Percentiles rank a stretch among this genome's conserved stretches.
phyloP scores from a whole-genome alignment of 2,888 invertebrate species.

The Drosophila paranaensis region DNA sequence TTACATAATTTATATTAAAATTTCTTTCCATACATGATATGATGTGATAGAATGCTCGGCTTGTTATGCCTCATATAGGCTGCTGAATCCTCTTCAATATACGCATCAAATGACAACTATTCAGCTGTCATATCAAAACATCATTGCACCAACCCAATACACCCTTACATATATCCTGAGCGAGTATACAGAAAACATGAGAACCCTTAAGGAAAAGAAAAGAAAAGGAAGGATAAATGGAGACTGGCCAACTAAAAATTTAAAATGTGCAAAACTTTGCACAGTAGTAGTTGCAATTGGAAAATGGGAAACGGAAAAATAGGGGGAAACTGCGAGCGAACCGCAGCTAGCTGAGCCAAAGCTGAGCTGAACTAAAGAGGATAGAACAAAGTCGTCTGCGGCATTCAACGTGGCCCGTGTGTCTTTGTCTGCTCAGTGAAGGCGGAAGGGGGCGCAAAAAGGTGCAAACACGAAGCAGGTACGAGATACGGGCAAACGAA shows the following conservation, averaged over 20 bases:
- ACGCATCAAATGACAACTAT: background rate
- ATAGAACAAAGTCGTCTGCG: constrained; percentile 64
- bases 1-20: no score
- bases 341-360: constrained; percentile 62
- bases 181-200: constrained; percentile 22
- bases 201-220: constrained; percentile 10
- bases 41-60: no score
- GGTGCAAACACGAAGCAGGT: constrained; percentile 63
- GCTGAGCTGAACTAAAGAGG: constrained; percentile 42
- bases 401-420: constrained; percentile 32
- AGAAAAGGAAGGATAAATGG: constrained; percentile 32
- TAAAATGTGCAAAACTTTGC: constrained; percentile 73
- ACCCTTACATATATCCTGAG: background rate
- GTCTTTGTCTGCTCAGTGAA: constrained; percentile 40
- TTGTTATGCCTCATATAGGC: no score
- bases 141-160: background rate
- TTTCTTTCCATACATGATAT: no score
- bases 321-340: constrained; percentile 52
- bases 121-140: background rate
- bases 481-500: constrained; percentile 63
- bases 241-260: constrained; percentile 61
- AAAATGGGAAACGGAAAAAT: constrained; percentile 30
- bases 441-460: constrained; percentile 28
- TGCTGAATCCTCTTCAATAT: no score
- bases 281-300: constrained; percentile 35